Evolutionary conservation across 2,888 invertebrate species (phyloP).

Genomic region (Sipha maydis): DNA sequence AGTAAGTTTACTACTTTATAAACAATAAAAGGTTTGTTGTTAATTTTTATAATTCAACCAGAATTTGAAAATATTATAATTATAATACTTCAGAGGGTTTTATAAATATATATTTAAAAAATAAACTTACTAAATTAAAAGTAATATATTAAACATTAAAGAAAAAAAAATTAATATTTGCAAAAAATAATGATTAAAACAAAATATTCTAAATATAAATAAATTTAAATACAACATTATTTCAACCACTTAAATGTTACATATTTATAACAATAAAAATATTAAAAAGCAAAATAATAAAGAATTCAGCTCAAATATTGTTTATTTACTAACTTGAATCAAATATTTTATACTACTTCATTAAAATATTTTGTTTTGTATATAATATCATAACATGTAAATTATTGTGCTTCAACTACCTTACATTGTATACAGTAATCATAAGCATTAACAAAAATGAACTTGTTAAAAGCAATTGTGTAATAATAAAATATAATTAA

Average conservation of each 20-base stretch:
- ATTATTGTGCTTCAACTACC: conserved; percentile 37
- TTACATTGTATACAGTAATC: conserved; percentile 14
- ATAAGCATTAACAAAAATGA: conserved; percentile 13
- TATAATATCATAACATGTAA: background rate
- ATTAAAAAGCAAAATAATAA: background rate
- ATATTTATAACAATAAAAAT: background rate
- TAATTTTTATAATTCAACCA: no score
- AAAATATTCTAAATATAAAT: no score
- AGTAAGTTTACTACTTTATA: no score
- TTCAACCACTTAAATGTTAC: background rate
- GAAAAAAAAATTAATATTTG: no score
- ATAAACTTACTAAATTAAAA: no score
- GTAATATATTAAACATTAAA: no score
- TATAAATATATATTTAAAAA: no score
- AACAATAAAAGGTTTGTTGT: no score
- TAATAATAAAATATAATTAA: background rate
- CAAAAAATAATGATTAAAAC: no score
- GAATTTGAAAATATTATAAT: no score
- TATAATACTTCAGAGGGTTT: no score
- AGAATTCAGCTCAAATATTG: background rate
- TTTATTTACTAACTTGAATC: background rate
- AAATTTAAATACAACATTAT: no score
- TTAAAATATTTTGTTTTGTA: background rate
- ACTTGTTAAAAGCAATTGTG: conserved; percentile 15
- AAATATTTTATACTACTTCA: background rate